Evolutionary conservation across 2,888 invertebrate genomes (phyloP).

Genomic region (Lamellibrachia satsuma): DNA sequence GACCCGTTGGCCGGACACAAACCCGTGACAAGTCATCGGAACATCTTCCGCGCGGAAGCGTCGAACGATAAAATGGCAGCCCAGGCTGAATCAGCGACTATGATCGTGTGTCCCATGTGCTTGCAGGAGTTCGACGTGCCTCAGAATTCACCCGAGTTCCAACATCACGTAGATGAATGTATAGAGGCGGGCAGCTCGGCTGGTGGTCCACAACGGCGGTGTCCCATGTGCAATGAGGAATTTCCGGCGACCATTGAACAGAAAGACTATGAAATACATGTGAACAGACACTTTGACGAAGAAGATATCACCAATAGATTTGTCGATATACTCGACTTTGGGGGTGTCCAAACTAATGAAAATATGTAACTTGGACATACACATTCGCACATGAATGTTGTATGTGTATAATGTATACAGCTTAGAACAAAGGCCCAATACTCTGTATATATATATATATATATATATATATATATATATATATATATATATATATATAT

Average conservation of each 20-base stretch:
- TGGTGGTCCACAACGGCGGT: not conserved
- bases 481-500: too few relatives aligned
- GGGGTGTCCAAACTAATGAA: not conserved
- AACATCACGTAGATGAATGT: not conserved
- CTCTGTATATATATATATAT: too few relatives aligned
- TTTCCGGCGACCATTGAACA: not conserved
- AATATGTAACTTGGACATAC: not conserved
- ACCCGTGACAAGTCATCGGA: not conserved
- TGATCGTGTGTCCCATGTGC: not conserved
- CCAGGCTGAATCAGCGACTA: not conserved
- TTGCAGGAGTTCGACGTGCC: not conserved
- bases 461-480: too few relatives aligned
- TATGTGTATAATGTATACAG: not conserved
- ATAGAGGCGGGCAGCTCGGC: not conserved
- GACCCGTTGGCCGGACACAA: conserved; percentile 4
- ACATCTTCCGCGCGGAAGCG: not conserved
- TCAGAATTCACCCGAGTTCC: not conserved
- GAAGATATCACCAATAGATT: not conserved
- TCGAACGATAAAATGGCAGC: not conserved
- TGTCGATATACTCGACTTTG: not conserved
- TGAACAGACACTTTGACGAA: not conserved
- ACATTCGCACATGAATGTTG: not conserved
- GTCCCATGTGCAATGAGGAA: not conserved
- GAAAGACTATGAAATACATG: conserved; percentile 8
- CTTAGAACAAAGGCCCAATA: not conserved